These are phyloP conservation scores for Crotalus helleri DNA, from an alignment of 2,113 vertebrate species.

Conservation along the genomic window DNA sequence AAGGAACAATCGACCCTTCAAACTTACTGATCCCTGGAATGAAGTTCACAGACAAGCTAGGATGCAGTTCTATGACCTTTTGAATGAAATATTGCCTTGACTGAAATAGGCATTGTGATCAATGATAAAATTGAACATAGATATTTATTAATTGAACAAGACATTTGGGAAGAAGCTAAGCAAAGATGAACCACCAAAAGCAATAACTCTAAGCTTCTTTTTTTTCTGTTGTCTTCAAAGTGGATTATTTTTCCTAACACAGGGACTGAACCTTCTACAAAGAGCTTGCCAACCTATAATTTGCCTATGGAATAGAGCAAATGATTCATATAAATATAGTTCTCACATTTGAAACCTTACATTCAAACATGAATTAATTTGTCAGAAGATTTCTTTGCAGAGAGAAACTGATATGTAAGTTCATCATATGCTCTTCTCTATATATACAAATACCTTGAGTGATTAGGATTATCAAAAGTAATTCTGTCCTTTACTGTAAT, in stretches of 20 bases:
- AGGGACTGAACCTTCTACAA: background rate
- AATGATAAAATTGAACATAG: conserved; percentile 5
- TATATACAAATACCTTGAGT: background rate
- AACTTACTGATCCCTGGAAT: background rate
- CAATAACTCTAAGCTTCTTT: background rate
- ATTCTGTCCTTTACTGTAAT: background rate
- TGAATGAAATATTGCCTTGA: background rate
- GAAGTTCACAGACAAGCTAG: background rate
- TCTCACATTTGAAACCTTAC: background rate
- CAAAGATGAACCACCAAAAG: background rate
- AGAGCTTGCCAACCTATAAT: background rate
- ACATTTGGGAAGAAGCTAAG: background rate
- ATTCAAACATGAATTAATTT: background rate
- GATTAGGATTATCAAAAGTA: background rate
- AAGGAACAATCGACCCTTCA: background rate
- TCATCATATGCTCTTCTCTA: background rate
- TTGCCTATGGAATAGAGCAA: background rate
- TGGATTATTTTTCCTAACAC: background rate
- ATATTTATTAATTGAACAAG: background rate
- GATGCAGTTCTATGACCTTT: background rate
- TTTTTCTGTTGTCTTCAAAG: background rate
- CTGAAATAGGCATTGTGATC: background rate
- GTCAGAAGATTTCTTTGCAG: background rate
- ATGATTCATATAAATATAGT: background rate
- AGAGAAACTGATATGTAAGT: background rate